Conservation (phyloP, 2,113 vertebrate genomes). For the Zeus faber region DNA sequence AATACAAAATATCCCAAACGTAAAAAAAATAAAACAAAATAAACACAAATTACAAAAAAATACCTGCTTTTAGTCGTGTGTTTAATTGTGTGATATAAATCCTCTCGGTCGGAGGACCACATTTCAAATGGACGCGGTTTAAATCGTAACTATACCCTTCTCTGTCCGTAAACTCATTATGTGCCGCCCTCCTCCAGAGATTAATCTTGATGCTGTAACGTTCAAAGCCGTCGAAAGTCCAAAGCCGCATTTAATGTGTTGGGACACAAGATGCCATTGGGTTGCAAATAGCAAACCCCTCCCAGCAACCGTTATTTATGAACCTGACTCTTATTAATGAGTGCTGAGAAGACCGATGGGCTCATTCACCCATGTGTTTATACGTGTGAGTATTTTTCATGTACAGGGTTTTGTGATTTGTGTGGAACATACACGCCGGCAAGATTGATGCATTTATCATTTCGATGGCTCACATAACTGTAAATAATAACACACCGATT, state of each 20-base stretch:
- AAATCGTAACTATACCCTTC: too few species aligned
- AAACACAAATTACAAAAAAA: too few species aligned
- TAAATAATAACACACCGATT: conserved; percentile 36
- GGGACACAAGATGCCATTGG: conserved; percentile 18
- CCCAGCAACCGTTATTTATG: conserved; percentile 48
- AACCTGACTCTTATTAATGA: conserved; percentile 60
- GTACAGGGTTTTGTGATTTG: conserved; percentile 1
- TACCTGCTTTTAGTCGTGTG: too few species aligned
- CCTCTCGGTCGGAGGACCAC: too few species aligned
- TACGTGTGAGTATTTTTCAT: conserved; percentile 6
- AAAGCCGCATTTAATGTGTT: conserved; percentile 16
- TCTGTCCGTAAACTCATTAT: neutral
- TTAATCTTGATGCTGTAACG: neutral
- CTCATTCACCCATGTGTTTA: conserved; percentile 26
- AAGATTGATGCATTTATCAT: conserved; percentile 60
- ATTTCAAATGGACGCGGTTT: too few species aligned
- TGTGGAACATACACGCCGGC: neutral
- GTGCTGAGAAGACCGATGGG: conserved; percentile 61
- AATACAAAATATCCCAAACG: too few species aligned
- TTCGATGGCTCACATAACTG: conserved; percentile 47
- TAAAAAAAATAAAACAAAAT: too few species aligned
- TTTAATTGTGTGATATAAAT: too few species aligned
- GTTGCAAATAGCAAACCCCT: conserved; percentile 19
- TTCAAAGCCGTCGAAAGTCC: conserved; percentile 6
- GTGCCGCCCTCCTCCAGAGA: conserved; percentile 10